These are phyloP conservation scores for Halichondria panicea DNA, from an alignment of 37 sponge, comb jelly and placozoan species.

Conservation along the genomic window DNA sequence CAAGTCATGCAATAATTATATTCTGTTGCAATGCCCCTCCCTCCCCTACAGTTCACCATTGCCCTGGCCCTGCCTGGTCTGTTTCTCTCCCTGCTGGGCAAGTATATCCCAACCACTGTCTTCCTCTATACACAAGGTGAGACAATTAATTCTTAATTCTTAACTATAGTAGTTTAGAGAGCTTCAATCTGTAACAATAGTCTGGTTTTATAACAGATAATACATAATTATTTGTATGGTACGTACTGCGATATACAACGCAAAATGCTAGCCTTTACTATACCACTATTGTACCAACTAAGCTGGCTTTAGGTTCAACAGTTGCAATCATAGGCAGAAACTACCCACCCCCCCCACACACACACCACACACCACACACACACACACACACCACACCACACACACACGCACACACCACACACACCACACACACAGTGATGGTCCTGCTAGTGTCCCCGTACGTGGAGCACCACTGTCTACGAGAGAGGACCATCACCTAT, in stretches of 20 bases:
- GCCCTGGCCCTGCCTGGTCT: conserved; percentile 28
- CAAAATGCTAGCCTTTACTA: no score
- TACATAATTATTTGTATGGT: not conserved
- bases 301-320: no score
- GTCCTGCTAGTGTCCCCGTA: conserved; percentile 48
- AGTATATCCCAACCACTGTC: conserved; percentile 47
- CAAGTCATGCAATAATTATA: no score
- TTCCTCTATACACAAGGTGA: conserved; percentile 44
- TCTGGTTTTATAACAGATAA: not conserved
- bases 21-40: no score
- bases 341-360: no score
- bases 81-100: conserved; percentile 29
- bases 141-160: conserved; percentile 6
- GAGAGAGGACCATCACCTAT: not conserved
- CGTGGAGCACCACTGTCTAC: conserved; percentile 43
- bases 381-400: not conserved
- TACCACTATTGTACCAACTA: no score
- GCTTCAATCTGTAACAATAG: not conserved
- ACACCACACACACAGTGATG: conserved; percentile 30
- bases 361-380: conserved; percentile 10
- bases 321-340: no score
- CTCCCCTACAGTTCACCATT: conserved; percentile 9
- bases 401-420: not conserved
- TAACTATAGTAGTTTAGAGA: no score
- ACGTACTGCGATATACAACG: not conserved